Evolutionary conservation across 37 sponge, comb jelly and placozoan species (phyloP).

Genomic region (Theonella swinhoei): DNA sequence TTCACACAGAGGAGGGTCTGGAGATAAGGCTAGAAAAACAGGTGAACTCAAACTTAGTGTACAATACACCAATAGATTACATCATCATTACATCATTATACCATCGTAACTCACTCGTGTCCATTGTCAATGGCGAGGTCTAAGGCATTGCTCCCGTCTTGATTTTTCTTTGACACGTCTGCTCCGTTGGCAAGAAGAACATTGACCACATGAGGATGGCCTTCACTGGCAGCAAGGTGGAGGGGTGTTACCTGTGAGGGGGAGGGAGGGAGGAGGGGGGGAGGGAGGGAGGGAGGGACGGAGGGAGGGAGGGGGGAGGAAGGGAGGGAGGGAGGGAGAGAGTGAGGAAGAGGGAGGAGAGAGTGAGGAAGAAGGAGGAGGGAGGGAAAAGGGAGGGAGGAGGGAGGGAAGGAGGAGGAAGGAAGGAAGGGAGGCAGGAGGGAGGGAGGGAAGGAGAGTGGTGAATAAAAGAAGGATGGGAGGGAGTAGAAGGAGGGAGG

Average conservation of each 20-base stretch:
- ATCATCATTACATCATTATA: no score
- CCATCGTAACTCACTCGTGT: conserved; percentile 73
- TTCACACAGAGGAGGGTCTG: no score
- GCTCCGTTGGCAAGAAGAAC: conserved; percentile 70
- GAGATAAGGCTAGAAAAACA: no score
- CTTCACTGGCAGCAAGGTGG: conserved; percentile 80
- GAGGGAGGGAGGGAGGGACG: no score
- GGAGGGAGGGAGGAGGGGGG: no score
- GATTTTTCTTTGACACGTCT: conserved; percentile 34
- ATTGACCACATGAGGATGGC: conserved; percentile 35
- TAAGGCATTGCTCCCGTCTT: conserved; percentile 58
- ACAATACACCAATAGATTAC: no score
- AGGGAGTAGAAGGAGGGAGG: background rate
- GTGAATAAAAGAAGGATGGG: background rate
- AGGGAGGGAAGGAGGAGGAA: conserved; percentile 25
- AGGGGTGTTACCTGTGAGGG: conserved; percentile 85
- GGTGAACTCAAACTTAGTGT: no score
- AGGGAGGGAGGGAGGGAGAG: no score
- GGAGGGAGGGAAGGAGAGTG: background rate
- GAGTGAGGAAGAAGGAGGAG: no score
- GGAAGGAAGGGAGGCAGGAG: background rate
- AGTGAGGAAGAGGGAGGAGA: no score
- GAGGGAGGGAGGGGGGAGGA: no score
- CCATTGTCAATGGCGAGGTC: conserved; percentile 94
- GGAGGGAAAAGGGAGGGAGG: conserved; percentile 13